A percentile compares a stretch with the other conserved stretches of the same genome.
Evolutionary conservation across 2,888 invertebrate genomes (phyloP).

Genomic region (Frankliniella intonsa): DNA sequence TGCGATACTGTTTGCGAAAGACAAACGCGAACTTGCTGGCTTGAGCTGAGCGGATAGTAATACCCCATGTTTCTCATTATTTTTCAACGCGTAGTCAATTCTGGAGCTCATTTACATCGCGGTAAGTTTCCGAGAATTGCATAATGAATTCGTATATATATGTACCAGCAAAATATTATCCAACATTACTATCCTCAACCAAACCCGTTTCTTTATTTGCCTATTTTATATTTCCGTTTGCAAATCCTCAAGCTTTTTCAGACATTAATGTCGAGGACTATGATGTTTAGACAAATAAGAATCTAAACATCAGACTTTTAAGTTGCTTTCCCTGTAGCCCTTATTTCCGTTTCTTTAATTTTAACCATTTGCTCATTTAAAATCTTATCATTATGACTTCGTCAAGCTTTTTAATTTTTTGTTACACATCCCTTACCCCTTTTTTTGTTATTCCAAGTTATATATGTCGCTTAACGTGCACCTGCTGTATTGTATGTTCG

Average conservation of each 20-base stretch:
- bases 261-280: not conserved
- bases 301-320: too few species aligned
- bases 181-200: constrained; percentile 22
- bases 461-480: constrained; percentile 38
- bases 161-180: constrained; percentile 28
- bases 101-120: constrained; percentile 98
- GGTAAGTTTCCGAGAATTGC: constrained; percentile 67
- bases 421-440: not conserved
- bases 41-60: constrained; percentile 58
- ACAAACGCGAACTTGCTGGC: constrained; percentile 30
- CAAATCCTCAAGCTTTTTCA: not conserved
- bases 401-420: constrained; percentile 8
- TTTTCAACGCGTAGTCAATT: constrained; percentile 72
- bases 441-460: not conserved
- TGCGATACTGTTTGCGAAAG: constrained; percentile 33
- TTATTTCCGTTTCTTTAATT: constrained; percentile 25
- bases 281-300: too few species aligned
- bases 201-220: constrained; percentile 37
- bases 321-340: constrained; percentile 1
- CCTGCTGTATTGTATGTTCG: constrained; percentile 49
- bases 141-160: constrained; percentile 38
- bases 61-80: constrained; percentile 62
- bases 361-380: not conserved
- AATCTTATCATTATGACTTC: too few species aligned
- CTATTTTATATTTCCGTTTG: constrained; percentile 34